Percentiles rank a stretch among this genome's conserved stretches.
Conservation (phyloP, 1,140 invertebrate genomes). For the Drusus annulatus region DNA sequence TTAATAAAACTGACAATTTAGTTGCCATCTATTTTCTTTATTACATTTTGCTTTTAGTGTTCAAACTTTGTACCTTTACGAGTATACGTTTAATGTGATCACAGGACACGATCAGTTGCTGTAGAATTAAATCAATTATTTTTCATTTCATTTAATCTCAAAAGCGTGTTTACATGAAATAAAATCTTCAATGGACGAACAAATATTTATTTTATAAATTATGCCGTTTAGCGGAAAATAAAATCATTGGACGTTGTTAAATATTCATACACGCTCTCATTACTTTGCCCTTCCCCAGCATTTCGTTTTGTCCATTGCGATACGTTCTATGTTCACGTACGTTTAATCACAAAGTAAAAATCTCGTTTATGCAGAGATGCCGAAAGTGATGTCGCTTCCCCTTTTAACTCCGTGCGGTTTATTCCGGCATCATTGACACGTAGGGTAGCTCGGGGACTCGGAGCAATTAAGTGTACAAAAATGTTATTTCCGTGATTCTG, state of each 20-base stretch:
- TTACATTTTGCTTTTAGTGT: background rate
- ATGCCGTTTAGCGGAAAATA: slow-evolving; percentile 5
- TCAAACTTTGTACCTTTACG: background rate
- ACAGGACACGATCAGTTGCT: too few relatives aligned
- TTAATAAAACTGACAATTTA: too few relatives aligned
- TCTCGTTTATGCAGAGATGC: slow-evolving; percentile 22
- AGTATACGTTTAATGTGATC: too few relatives aligned
- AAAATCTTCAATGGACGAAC: too few relatives aligned
- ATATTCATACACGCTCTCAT: slow-evolving; percentile 13
- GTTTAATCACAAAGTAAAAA: slow-evolving; percentile 41
- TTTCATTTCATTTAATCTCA: too few relatives aligned
- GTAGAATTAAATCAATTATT: too few relatives aligned
- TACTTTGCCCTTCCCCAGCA: background rate
- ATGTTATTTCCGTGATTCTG: slow-evolving; percentile 14
- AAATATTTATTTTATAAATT: background rate
- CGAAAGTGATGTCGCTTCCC: slow-evolving; percentile 14
- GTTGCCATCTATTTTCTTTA: background rate
- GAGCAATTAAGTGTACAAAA: slow-evolving; percentile 42
- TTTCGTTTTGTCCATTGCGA: slow-evolving; percentile 9
- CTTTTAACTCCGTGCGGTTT: slow-evolving; percentile 26
- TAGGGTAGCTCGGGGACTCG: slow-evolving; percentile 5
- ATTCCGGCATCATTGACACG: slow-evolving; percentile 23
- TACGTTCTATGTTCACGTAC: slow-evolving; percentile 7
- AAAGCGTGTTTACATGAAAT: too few relatives aligned
- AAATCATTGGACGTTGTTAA: slow-evolving; percentile 5